Evolutionary conservation across 2,888 invertebrate genomes (phyloP).

Genomic region (Conchocele bisecta): DNA sequence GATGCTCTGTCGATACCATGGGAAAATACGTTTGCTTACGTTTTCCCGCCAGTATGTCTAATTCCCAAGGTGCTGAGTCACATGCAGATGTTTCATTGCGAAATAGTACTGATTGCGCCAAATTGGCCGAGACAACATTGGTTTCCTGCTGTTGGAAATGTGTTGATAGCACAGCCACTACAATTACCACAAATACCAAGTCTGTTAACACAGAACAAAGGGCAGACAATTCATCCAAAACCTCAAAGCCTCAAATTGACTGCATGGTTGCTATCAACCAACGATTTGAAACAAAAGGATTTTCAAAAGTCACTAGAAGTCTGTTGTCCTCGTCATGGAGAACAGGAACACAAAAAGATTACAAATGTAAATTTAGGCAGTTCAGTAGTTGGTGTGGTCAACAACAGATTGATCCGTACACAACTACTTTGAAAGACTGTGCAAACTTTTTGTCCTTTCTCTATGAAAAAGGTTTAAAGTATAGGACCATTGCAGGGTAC

Average conservation of each 20-base stretch:
- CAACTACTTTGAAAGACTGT: slow-evolving; percentile 5
- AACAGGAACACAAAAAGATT: slow-evolving; percentile 13
- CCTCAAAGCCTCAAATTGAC: slow-evolving; percentile 13
- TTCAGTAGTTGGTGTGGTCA: too few relatives aligned
- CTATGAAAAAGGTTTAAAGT: background rate
- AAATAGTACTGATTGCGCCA: slow-evolving; percentile 34
- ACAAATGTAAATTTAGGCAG: slow-evolving; percentile 7
- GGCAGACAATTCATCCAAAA: slow-evolving; percentile 11
- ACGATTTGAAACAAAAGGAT: slow-evolving; percentile 9
- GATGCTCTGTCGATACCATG: slow-evolving; percentile 29
- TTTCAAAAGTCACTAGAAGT: slow-evolving; percentile 12
- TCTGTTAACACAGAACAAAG: background rate
- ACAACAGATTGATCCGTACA: slow-evolving; percentile 1
- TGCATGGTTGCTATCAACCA: slow-evolving; percentile 25
- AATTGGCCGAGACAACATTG: slow-evolving; percentile 19
- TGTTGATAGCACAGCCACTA: background rate
- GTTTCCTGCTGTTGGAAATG: background rate
- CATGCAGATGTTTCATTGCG: slow-evolving; percentile 26
- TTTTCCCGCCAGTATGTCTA: slow-evolving; percentile 29
- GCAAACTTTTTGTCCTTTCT: slow-evolving; percentile 16
- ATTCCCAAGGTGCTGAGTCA: slow-evolving; percentile 28
- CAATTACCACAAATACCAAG: too few relatives aligned
- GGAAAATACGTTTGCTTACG: slow-evolving; percentile 26
- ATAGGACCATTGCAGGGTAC: slow-evolving; percentile 5
- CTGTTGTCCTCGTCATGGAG: slow-evolving; percentile 20